Evolutionary conservation across 2,888 invertebrate genomes (phyloP), one percentile per base, ranked within the genome.

Genomic region (Itoplectis maculator): DNA sequence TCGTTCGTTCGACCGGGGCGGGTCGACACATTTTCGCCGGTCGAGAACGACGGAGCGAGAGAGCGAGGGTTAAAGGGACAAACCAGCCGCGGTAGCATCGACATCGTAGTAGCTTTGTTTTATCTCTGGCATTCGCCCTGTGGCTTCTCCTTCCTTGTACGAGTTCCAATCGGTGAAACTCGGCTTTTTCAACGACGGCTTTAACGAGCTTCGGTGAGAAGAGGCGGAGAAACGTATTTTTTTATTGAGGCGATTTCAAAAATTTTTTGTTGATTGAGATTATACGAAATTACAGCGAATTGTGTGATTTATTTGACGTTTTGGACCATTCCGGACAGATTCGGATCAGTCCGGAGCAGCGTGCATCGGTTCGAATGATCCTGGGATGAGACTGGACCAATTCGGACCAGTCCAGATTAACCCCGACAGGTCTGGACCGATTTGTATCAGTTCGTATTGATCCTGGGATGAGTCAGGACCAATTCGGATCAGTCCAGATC

Each of bases 61-160:
- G 29, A 56, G 47, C n/a, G 49, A 66, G 72, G 45, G 59, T 45
- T 23, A 35, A 35, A 59, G 72, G 45, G 59, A 63, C 6, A 47
- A 45, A 54, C 54, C 5, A 49, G 56, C 70, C 40, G 70, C 29
- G 29, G 40, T 47, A 47, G 45, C 35, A 18, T 56, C 15, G 29
- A 45, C 42, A 23, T 29, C 42, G 56, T 42, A 56, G 37, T 42
- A 45, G 47, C 47, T 75, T 40, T 35, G 59, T 59, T 66, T 37
- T 69, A 20, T 54, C 54, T 37, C 63, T 63, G 15, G 18, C 20
- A 20, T 29, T 68, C 49, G 45, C 40, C 20, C 37, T 68, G 37
- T 75, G 83, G 74, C 79, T 82, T 79, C 75, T 47, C 72, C 49
- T 74, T 81, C 65, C 73, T 75, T 76, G 83, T 78, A 83, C 77